Base-by-base conservation (phyloP, 2,888 invertebrate genomes). In the Brenthis hecate region DNA sequence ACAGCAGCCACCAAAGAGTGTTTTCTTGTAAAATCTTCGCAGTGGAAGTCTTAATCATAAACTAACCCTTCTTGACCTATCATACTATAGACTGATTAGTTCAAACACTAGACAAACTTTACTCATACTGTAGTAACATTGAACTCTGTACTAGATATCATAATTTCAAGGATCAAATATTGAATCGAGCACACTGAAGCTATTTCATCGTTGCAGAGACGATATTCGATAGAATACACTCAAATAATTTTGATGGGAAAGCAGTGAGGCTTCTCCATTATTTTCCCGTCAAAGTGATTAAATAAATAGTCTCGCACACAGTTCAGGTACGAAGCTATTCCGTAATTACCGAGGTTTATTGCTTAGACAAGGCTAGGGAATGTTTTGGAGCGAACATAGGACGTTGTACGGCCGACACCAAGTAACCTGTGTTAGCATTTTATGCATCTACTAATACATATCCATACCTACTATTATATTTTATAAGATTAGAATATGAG, bases 261-360 rank as follows among this genome's bases (percentile, higher is more conserved):
- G 78, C 78, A 77, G 73, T 79, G 76, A 72, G 78, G 80, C 78
- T 76, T 81, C 81, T 79, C 85, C 86, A 90, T 91, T 91, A 91
- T 92, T 91, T 90, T 83, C 86, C 85, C 87, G 89, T 90, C 91
- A 92, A 90, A 91, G 90, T 91, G 90, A 91, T 92, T 92, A 92
- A 90, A 91, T 92, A 92, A 92, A 92, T 91, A 91, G 89, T 88
- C 85, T 85, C 84, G 80, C 77, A 77, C 75, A 72, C 76, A 72
- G 76, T 80, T 79, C 83, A 84, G 83, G 85, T 83, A 82, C 82
- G 75, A 82, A 90, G 91, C 86, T 91, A 91, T 92, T 91, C 86
- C 83, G 91, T 91, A 91, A 92, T 92, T 91, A 90, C 85, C 83
- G 73, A 78, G 85, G 86, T 88, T 88, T 91, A 89, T 89, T 87